phyloP scores from a whole-genome alignment of 2,113 vertebrate species.

The Antigone vipio region DNA sequence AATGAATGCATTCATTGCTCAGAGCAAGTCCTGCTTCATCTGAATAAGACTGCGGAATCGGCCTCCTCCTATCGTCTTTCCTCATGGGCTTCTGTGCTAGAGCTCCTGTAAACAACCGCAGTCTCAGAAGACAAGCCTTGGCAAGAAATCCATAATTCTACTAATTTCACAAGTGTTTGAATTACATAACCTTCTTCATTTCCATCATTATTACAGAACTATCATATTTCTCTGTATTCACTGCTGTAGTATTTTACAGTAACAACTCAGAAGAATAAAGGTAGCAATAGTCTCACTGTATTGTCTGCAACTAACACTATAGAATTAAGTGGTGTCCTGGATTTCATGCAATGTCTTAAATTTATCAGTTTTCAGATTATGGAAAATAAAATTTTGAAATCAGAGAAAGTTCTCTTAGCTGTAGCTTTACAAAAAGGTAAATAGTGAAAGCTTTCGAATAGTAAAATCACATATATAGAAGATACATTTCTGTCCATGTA shows the following conservation, averaged over 20 bases:
- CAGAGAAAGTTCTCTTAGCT: background rate
- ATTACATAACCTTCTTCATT: background rate
- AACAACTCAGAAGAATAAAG: background rate
- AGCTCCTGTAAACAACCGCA: slow-evolving; percentile 27
- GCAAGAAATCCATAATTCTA: slow-evolving; percentile 26
- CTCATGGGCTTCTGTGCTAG: background rate
- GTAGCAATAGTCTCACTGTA: background rate
- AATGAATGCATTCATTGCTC: background rate
- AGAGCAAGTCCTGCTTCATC: slow-evolving; percentile 7
- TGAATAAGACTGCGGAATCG: background rate
- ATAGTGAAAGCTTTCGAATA: background rate
- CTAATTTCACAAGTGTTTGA: slow-evolving; percentile 12
- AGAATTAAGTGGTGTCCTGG: background rate
- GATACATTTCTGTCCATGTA: background rate
- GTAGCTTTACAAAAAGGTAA: background rate
- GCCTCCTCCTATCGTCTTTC: background rate
- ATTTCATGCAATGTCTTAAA: background rate
- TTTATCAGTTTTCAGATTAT: background rate
- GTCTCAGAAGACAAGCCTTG: slow-evolving; percentile 35
- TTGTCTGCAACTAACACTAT: background rate
- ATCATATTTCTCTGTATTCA: background rate
- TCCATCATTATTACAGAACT: background rate
- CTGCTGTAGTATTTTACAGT: background rate
- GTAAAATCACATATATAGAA: background rate
- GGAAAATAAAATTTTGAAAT: background rate